phyloP scores from a whole-genome alignment of 2,888 invertebrate genomes.

The Anarsia innoxiella region DNA sequence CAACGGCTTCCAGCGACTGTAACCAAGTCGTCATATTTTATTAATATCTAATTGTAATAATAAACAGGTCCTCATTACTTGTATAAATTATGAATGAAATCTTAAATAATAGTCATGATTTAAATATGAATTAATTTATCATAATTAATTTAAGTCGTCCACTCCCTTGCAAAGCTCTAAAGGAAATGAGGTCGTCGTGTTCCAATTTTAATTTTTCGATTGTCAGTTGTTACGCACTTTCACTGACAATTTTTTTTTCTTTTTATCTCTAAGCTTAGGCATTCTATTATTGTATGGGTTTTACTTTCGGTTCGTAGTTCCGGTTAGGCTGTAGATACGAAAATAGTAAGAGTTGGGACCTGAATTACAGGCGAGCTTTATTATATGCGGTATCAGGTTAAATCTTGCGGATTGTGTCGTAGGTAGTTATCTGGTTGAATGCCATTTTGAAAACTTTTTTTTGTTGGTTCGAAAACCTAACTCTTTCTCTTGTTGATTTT shows the following conservation, averaged over 20 bases:
- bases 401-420: too few relatives aligned
- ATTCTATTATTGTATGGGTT: constrained; percentile 8
- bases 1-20: too few relatives aligned
- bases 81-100: constrained; percentile 14
- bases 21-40: too few relatives aligned
- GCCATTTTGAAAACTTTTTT: too few relatives aligned
- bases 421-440: too few relatives aligned
- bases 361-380: too few relatives aligned
- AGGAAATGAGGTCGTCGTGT: constrained; percentile 62
- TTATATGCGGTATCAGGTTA: too few relatives aligned
- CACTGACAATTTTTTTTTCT: constrained; percentile 29
- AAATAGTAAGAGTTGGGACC: too few relatives aligned
- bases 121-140: constrained; percentile 10
- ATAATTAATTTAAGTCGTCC: constrained; percentile 26
- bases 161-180: constrained; percentile 48
- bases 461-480: too few relatives aligned
- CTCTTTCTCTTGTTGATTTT: too few relatives aligned
- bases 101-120: constrained; percentile 7
- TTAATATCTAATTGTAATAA: too few relatives aligned
- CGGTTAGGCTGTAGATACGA: constrained; percentile 14
- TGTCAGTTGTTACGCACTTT: constrained; percentile 52
- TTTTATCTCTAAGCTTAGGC: constrained; percentile 10
- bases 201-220: constrained; percentile 69
- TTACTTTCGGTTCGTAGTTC: constrained; percentile 14
- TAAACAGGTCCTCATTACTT: too few relatives aligned